These are phyloP conservation scores for Tethea ocularis DNA, from an alignment of 2,888 invertebrate genomes.

Conservation along the genomic window DNA sequence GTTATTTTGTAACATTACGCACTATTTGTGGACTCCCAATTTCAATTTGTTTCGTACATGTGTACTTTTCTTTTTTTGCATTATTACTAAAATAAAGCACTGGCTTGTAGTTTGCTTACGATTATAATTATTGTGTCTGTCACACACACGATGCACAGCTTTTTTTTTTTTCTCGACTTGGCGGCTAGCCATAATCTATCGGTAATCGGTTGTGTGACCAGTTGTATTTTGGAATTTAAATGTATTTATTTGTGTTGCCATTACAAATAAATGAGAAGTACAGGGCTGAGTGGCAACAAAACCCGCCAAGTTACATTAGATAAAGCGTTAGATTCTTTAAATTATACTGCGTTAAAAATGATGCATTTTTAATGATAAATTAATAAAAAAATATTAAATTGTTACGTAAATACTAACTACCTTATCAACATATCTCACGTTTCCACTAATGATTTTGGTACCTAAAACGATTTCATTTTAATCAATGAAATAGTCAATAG, in stretches of 20 bases:
- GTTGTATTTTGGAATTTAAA: constrained; percentile 18
- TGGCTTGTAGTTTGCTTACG: constrained; percentile 73
- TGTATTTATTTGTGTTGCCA: constrained; percentile 32
- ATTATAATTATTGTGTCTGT: constrained; percentile 46
- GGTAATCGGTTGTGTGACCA: constrained; percentile 9
- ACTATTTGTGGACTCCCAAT: constrained; percentile 60
- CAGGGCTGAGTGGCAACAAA: background rate
- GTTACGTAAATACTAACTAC: constrained; percentile 9
- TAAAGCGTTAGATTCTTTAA: constrained; percentile 27
- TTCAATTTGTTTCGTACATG: constrained; percentile 57
- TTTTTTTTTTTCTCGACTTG: constrained; percentile 37
- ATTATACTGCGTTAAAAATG: constrained; percentile 28
- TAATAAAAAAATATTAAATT: background rate
- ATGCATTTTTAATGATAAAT: constrained; percentile 10
- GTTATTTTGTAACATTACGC: constrained; percentile 62
- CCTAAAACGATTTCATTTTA: constrained; percentile 39
- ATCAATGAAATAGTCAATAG: constrained; percentile 50
- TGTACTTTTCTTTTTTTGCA: constrained; percentile 53
- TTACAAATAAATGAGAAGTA: constrained; percentile 28
- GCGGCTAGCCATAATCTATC: constrained; percentile 22
- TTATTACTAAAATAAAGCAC: constrained; percentile 63
- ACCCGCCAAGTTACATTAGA: constrained; percentile 30
- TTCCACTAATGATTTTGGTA: constrained; percentile 35
- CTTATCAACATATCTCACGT: constrained; percentile 23
- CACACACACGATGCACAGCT: constrained; percentile 38